phyloP scores from a whole-genome alignment of 2,797 vertebrate genomes.

The Pteronotus mesoamericanus region DNA sequence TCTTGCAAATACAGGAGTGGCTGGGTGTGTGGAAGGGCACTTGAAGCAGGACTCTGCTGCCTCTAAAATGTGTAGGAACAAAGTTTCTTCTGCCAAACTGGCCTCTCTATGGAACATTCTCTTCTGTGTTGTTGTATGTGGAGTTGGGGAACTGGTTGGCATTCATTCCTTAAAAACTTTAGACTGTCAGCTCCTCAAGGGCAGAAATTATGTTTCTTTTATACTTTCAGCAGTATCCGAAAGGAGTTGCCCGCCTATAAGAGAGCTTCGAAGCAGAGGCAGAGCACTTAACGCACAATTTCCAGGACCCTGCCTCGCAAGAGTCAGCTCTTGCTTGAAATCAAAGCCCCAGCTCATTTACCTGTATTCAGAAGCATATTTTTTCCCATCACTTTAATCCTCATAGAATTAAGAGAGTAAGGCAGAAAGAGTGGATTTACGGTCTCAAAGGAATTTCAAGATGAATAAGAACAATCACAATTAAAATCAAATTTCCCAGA shows the following conservation, averaged over 20 bases:
- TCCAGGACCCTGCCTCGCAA: accelerated
- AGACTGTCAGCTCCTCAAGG: background rate
- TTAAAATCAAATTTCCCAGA: slow-evolving; percentile 25
- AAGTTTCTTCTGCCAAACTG: background rate
- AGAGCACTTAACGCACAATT: too few relatives aligned
- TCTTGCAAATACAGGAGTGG: background rate
- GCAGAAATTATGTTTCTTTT: background rate
- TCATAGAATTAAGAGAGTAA: background rate
- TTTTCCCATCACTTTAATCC: background rate
- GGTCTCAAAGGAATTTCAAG: background rate
- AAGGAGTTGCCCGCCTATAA: accelerated
- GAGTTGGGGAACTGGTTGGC: background rate
- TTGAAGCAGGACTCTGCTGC: background rate
- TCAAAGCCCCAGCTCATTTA: too few relatives aligned
- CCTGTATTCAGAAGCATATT: accelerated
- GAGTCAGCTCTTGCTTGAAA: accelerated
- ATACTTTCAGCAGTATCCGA: background rate
- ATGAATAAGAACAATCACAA: slow-evolving; percentile 51
- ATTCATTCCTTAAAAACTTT: background rate
- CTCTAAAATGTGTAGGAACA: background rate
- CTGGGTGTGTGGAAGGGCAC: background rate
- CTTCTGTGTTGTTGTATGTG: background rate
- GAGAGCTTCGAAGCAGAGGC: background rate
- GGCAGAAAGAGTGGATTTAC: background rate
- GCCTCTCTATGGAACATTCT: background rate